These are phyloP conservation scores for Melanitta fusca DNA, from an alignment of 2,797 vertebrate genomes.

Conservation along the genomic window DNA sequence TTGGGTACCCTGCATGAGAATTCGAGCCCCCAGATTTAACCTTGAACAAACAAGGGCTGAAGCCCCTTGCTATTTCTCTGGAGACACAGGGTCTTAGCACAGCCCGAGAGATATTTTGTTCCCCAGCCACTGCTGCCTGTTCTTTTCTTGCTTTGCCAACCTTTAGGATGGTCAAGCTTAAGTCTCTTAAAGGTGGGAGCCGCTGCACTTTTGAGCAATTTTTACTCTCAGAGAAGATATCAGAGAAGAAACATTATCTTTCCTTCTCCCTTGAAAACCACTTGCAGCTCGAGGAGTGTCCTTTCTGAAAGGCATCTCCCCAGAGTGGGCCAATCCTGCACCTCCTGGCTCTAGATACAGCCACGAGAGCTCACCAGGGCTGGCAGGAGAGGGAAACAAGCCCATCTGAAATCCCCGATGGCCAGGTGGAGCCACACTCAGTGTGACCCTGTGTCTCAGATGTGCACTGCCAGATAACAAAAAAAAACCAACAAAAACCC, in stretches of 20 bases:
- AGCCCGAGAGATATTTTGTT: background rate
- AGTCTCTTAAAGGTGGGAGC: background rate
- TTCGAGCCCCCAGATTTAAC: background rate
- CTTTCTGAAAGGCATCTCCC: background rate
- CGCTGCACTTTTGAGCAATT: background rate
- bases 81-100: background rate
- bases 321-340: background rate
- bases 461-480: background rate
- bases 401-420: background rate
- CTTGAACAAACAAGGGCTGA: background rate
- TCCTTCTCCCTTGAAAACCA: background rate
- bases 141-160: background rate
- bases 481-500: background rate
- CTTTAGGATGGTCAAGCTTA: background rate
- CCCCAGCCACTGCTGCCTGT: background rate
- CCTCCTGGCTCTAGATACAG: background rate
- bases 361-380: background rate
- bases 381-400: background rate
- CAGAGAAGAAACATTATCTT: background rate
- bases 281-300: background rate
- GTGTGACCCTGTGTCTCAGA: accelerated
- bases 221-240: background rate
- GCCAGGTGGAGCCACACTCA: background rate
- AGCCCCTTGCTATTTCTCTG: no score
- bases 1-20: no score